These are phyloP conservation scores for Lophotriccus pileatus DNA, from an alignment of 2,797 vertebrate genomes.

Conservation along the genomic window DNA sequence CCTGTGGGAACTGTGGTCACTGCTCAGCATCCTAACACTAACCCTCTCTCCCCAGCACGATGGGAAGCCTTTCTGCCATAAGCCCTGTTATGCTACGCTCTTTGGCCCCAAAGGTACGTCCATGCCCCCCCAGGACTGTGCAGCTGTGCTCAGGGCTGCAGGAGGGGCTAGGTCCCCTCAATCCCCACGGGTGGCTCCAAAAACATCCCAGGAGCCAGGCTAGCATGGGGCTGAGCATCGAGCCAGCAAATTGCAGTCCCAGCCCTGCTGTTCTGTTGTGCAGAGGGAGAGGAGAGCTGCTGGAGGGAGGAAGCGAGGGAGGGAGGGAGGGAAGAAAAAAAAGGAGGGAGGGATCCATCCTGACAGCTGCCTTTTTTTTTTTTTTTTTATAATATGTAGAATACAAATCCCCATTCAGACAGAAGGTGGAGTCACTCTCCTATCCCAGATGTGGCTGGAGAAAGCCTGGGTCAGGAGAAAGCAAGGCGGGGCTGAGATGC, in stretches of 20 bases:
- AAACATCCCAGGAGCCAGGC: background rate
- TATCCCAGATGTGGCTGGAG: background rate
- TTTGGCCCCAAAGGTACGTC: constrained; percentile 93
- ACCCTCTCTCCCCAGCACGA: constrained; percentile 81
- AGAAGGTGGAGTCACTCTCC: constrained; percentile 46
- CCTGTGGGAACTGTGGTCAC: rapidly evolving
- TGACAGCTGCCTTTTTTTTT: background rate
- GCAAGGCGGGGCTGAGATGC: rapidly evolving
- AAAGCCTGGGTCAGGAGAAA: background rate
- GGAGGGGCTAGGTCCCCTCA: background rate
- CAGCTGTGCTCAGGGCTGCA: rapidly evolving
- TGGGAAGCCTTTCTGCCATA: constrained; percentile 95
- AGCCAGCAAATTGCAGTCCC: background rate
- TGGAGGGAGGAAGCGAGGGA: background rate
- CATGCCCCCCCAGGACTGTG: rapidly evolving
- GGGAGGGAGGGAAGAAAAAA: background rate
- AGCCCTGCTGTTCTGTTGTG: background rate
- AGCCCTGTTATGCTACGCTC: constrained; percentile 91
- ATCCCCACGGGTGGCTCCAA: rapidly evolving
- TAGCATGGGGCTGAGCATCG: background rate
- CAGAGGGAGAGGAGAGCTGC: background rate
- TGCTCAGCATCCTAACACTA: rapidly evolving
- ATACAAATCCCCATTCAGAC: background rate
- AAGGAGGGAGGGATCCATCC: background rate
- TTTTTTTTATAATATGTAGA: background rate